phyloP scores from a whole-genome alignment of 2,888 invertebrate genomes.

The Platycnemis pennipes region DNA sequence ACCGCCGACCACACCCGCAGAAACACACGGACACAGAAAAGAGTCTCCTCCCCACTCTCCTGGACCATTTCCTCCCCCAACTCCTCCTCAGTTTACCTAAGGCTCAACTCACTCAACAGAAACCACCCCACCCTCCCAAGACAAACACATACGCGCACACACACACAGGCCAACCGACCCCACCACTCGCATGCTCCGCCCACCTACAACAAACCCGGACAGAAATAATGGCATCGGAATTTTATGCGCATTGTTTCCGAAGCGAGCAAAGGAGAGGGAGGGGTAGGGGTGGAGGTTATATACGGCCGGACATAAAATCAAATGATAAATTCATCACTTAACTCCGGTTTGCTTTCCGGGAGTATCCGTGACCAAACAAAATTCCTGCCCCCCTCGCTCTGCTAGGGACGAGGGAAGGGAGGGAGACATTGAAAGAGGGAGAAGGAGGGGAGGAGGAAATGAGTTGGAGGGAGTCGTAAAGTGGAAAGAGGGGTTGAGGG shows the following conservation, averaged over 20 bases:
- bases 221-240: background rate
- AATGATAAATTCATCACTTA: slow-evolving; percentile 42
- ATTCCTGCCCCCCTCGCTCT: background rate
- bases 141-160: background rate
- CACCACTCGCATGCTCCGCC: background rate
- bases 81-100: background rate
- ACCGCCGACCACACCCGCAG: background rate
- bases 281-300: background rate
- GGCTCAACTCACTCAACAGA: background rate
- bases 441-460: background rate
- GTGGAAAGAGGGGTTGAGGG: background rate
- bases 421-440: background rate
- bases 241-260: slow-evolving; percentile 8
- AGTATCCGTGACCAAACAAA: background rate
- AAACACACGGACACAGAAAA: background rate
- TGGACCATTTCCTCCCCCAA: background rate
- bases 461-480: background rate
- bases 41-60: too few relatives aligned
- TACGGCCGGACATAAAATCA: slow-evolving; percentile 41
- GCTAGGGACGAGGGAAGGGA: background rate
- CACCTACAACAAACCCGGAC: background rate
- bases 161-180: background rate
- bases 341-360: background rate
- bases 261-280: background rate
- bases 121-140: too few relatives aligned